phyloP scores from a whole-genome alignment of 2,888 invertebrate species.

The Microctonus hyperodae region DNA sequence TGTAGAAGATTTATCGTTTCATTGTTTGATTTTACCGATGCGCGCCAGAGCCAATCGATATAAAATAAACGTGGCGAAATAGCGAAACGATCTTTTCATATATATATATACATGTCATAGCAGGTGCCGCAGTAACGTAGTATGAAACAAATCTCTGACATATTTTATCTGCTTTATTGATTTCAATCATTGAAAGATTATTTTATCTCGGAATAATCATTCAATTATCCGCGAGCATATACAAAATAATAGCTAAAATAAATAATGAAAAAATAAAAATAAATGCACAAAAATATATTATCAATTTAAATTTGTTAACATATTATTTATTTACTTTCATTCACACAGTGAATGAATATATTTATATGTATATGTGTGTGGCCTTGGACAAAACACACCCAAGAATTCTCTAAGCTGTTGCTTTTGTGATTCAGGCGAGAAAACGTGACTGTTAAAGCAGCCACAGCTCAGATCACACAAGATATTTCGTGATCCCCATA shows the following conservation, averaged over 20 bases:
- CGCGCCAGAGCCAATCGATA: neutral
- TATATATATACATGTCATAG: neutral
- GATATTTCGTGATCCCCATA: conserved; percentile 22
- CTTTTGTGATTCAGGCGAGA: conserved; percentile 8
- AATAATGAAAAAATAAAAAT: neutral
- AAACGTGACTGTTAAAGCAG: conserved; percentile 23
- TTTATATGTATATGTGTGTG: too few species aligned
- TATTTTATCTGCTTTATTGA: neutral
- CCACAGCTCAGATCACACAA: conserved; percentile 11
- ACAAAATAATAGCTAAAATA: neutral
- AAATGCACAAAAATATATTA: neutral
- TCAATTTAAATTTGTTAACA: neutral
- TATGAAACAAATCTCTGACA: neutral
- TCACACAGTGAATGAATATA: too few species aligned
- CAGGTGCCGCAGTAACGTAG: neutral
- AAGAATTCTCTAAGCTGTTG: conserved; percentile 12
- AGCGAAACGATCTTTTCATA: neutral
- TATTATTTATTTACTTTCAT: too few species aligned
- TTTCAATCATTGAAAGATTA: neutral
- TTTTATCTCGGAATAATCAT: neutral
- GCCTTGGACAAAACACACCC: conserved; percentile 20
- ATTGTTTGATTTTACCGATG: conserved; percentile 13
- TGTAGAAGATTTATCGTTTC: conserved; percentile 16
- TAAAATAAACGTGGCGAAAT: conserved; percentile 9
- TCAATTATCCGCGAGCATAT: too few species aligned